phyloP scores from a whole-genome alignment of 2,113 vertebrate species.

The Telmatochromis sp. region DNA sequence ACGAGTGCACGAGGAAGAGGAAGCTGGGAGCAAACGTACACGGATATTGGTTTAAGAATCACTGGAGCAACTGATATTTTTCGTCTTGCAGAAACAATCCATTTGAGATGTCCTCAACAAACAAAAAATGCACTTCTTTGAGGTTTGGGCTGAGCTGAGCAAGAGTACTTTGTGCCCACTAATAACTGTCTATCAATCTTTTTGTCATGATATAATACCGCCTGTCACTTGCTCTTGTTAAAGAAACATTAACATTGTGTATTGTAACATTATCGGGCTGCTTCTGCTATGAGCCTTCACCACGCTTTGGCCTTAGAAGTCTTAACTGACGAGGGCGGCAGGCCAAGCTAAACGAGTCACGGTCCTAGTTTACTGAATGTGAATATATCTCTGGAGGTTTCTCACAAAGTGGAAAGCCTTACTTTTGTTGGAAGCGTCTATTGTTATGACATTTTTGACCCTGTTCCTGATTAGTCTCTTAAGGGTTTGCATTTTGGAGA shows the following conservation, averaged over 20 bases:
- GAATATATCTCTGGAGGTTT: slow-evolving; percentile 33
- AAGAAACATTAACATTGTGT: slow-evolving; percentile 30
- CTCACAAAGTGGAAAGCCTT: slow-evolving; percentile 33
- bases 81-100: not conserved
- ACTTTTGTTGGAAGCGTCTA: slow-evolving; percentile 52
- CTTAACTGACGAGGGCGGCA: slow-evolving; percentile 24
- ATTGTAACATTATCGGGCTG: slow-evolving; percentile 39
- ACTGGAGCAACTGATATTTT: not conserved
- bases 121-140: not conserved
- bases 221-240: slow-evolving; percentile 23
- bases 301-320: slow-evolving; percentile 8
- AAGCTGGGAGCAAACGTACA: not conserved
- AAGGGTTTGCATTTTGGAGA: slow-evolving; percentile 43
- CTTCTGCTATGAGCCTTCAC: slow-evolving; percentile 21
- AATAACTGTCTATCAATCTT: slow-evolving; percentile 37
- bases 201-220: slow-evolving; percentile 13
- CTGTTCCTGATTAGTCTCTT: slow-evolving; percentile 58
- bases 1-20: not conserved
- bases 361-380: slow-evolving; percentile 52
- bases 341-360: slow-evolving; percentile 51
- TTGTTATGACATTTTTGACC: slow-evolving; percentile 63
- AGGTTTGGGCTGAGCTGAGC: not conserved
- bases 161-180: slow-evolving; percentile 7
- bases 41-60: not conserved
- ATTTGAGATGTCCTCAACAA: not conserved